Evolutionary conservation across 2,113 vertebrate genomes (phyloP).

Genomic region (Psittacula cyanocephala): DNA sequence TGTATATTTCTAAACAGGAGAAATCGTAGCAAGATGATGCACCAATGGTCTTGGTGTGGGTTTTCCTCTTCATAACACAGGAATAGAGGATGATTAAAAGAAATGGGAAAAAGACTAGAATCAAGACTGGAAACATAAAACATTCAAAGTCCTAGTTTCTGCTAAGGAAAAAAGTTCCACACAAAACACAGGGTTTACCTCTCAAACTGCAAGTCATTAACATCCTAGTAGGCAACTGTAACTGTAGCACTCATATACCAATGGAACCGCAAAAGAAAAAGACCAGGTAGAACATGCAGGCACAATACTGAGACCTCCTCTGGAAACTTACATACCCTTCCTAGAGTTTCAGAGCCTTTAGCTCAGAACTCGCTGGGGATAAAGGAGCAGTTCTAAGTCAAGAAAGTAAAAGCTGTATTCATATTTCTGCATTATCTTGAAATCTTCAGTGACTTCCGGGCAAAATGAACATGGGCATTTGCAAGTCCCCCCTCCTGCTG

Average conservation of each 20-base stretch:
- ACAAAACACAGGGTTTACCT: background rate
- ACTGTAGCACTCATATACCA: background rate
- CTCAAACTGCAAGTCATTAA: background rate
- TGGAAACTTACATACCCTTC: background rate
- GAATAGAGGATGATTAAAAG: background rate
- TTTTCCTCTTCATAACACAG: background rate
- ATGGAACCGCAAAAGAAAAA: background rate
- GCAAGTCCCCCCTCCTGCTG: background rate
- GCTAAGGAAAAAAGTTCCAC: background rate
- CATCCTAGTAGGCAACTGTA: background rate
- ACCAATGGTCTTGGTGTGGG: background rate
- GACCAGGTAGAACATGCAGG: background rate
- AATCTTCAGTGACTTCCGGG: background rate
- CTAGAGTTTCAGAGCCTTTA: background rate
- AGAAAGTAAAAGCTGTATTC: background rate
- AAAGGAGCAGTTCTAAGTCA: background rate
- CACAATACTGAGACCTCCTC: background rate
- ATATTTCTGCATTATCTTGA: background rate
- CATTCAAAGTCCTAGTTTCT: background rate
- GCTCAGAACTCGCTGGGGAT: background rate
- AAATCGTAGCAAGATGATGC: background rate
- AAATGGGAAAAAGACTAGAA: background rate
- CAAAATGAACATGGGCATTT: accelerated
- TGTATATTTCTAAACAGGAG: background rate
- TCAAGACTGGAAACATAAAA: background rate